phyloP scores from a whole-genome alignment of 2,113 vertebrate species.

The Rana temporaria region DNA sequence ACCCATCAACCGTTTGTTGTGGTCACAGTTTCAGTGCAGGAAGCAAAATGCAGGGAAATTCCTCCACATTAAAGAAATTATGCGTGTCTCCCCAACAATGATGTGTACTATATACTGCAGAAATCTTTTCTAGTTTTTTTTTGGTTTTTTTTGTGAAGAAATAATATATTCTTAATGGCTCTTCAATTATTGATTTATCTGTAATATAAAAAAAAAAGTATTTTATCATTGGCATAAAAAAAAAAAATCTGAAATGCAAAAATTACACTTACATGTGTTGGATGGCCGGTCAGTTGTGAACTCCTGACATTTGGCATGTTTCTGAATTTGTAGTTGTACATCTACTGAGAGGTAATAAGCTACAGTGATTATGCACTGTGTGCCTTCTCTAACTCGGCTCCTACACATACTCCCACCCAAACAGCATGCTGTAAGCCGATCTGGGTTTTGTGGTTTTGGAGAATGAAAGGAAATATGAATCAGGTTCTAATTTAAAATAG shows the following conservation, averaged over 20 bases:
- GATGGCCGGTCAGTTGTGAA: too few species aligned
- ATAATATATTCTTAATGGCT: not conserved
- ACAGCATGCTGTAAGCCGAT: constrained; percentile 79
- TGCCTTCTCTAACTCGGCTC: constrained; percentile 31
- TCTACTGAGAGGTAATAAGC: not conserved
- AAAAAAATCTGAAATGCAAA: not conserved
- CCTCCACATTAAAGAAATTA: constrained; percentile 60
- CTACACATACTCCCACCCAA: constrained; percentile 60
- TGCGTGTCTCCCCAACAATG: not conserved
- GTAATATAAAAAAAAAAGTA: not conserved
- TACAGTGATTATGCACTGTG: constrained; percentile 44
- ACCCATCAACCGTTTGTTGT: constrained; percentile 70
- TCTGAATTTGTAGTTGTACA: not conserved
- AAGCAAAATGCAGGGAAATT: constrained; percentile 77
- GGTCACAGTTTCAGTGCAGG: constrained; percentile 72
- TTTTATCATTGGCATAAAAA: too few species aligned
- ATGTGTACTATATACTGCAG: not conserved
- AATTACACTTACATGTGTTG: constrained; percentile 13
- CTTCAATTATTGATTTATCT: not conserved
- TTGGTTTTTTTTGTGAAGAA: not conserved
- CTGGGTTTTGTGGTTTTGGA: constrained; percentile 81
- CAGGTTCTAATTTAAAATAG: constrained; percentile 91
- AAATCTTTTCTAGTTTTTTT: not conserved
- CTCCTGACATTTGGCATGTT: not conserved
- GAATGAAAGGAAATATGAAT: constrained; percentile 88